These are phyloP conservation scores for Drosophila dives DNA, from an alignment of 2,888 invertebrate genomes.

Conservation along the genomic window DNA sequence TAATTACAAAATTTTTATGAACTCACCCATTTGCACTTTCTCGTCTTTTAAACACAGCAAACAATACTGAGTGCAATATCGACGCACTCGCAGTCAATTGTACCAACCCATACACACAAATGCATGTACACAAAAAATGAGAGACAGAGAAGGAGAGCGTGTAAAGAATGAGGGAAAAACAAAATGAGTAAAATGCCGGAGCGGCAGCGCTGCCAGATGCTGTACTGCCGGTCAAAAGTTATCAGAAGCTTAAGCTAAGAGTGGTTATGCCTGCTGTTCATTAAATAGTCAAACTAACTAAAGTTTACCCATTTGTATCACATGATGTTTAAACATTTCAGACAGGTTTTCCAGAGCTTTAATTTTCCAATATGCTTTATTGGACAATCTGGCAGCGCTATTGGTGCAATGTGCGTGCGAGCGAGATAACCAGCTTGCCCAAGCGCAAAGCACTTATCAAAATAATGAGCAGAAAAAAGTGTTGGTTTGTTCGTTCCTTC, in stretches of 20 bases:
- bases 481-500: constrained; percentile 65
- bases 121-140: constrained; percentile 56
- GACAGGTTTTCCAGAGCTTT: not conserved
- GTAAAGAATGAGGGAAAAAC: constrained; percentile 52
- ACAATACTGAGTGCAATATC: constrained; percentile 45
- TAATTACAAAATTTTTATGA: constrained; percentile 6
- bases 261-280: not conserved
- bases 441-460: constrained; percentile 71
- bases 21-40: constrained; percentile 42
- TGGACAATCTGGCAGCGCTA: constrained; percentile 45
- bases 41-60: constrained; percentile 8
- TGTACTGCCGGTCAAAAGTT: constrained; percentile 19
- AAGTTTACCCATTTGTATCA: not conserved
- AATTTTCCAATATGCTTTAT: constrained; percentile 14
- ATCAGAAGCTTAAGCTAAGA: not conserved
- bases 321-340: not conserved
- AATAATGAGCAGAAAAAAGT: constrained; percentile 67
- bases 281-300: not conserved
- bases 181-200: constrained; percentile 61
- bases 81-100: constrained; percentile 57
- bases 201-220: constrained; percentile 43
- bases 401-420: constrained; percentile 36
- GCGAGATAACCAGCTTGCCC: constrained; percentile 34
- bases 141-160: constrained; percentile 38
- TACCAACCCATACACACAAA: constrained; percentile 51